Evolutionary conservation across 2,888 invertebrate species (phyloP).

Genomic region (Girardia tigrina): DNA sequence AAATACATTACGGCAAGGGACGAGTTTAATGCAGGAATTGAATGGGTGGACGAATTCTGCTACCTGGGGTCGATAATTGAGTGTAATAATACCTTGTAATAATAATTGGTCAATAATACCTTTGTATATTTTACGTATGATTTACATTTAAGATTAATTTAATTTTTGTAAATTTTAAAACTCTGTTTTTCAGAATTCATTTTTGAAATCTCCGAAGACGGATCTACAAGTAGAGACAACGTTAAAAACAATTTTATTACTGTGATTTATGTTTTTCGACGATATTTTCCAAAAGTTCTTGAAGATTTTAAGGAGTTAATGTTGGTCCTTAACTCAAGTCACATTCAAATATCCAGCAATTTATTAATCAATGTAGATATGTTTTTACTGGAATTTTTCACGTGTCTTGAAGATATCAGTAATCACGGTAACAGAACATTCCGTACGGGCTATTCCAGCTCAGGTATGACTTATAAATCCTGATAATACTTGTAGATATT

Average conservation of each 20-base stretch:
- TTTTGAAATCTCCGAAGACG: background rate
- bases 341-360: slow-evolving; percentile 1
- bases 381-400: background rate
- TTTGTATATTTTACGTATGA: too few relatives aligned
- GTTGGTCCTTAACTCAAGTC: background rate
- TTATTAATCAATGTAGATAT: background rate
- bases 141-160: background rate
- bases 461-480: too few relatives aligned
- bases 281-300: background rate
- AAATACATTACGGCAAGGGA: too few relatives aligned
- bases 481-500: too few relatives aligned
- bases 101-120: too few relatives aligned
- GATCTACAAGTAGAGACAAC: background rate
- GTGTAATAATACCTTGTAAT: too few relatives aligned
- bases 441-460: background rate
- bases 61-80: too few relatives aligned
- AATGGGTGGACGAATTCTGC: too few relatives aligned
- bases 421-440: slow-evolving; percentile 14
- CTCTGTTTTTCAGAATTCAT: background rate
- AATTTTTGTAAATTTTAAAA: background rate
- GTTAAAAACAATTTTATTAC: slow-evolving; percentile 6
- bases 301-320: background rate
- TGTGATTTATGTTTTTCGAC: background rate
- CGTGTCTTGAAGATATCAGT: background rate
- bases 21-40: too few relatives aligned